Percentiles rank a stretch among this genome's conserved stretches.
Conservation (phyloP, 2,888 invertebrate genomes). For the Spatulosminthurus flaviceps region DNA sequence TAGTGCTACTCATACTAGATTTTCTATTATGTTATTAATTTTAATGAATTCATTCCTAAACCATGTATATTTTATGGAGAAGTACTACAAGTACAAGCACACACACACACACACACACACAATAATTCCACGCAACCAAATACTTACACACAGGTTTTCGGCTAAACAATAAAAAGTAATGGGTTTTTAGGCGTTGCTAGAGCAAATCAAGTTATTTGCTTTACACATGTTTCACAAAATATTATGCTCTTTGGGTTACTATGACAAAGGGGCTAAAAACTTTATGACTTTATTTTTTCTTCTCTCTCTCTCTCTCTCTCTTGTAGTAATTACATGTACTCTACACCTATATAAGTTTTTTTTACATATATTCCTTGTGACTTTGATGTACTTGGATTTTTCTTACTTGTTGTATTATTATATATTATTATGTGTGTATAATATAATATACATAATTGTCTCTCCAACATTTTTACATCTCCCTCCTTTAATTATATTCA, state of each 20-base stretch:
- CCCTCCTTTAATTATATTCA: too few relatives aligned
- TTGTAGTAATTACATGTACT: not conserved
- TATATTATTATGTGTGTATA: too few relatives aligned
- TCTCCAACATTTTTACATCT: too few relatives aligned
- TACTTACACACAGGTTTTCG: not conserved
- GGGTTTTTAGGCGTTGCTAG: conserved; percentile 27
- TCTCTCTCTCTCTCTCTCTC: too few relatives aligned
- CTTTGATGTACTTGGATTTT: not conserved
- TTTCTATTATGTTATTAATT: conserved; percentile 45
- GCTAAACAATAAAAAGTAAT: conserved; percentile 46
- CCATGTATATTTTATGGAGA: conserved; percentile 43
- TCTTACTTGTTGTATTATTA: too few relatives aligned
- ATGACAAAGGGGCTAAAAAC: conserved; percentile 11
- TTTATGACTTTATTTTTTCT: conserved; percentile 20
- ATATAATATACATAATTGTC: too few relatives aligned
- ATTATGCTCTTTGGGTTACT: conserved; percentile 34
- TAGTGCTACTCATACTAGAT: conserved; percentile 31
- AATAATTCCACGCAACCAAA: too few relatives aligned
- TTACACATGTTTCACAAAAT: conserved; percentile 23
- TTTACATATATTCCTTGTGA: not conserved
- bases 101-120: too few relatives aligned
- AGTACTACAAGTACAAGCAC: not conserved
- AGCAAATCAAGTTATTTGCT: conserved; percentile 47
- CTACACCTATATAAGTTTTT: conserved; percentile 11
- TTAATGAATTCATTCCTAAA: conserved; percentile 44